Conservation (phyloP, 37 sponge, comb jelly and placozoan species). For the Dysidea cf. avara region DNA sequence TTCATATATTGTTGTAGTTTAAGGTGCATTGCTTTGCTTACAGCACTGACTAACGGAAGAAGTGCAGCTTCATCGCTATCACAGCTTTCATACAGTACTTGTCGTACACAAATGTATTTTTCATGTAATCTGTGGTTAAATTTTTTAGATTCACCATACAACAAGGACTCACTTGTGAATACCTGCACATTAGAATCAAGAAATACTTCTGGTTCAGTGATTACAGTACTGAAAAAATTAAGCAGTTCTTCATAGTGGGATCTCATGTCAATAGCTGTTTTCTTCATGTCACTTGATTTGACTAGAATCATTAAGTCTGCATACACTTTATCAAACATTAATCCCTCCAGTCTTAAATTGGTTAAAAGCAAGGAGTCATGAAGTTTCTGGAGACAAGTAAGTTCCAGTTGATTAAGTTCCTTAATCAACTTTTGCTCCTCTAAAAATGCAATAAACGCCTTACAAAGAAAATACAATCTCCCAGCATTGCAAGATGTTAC, state of each 20-base stretch:
- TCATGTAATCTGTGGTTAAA: conserved; percentile 22
- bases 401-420: conserved; percentile 2
- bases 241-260: conserved; percentile 17
- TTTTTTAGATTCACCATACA: conserved; percentile 27
- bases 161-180: conserved; percentile 23
- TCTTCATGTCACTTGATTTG: conserved; percentile 26
- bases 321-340: conserved; percentile 34
- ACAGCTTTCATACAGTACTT: too few species aligned
- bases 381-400: conserved; percentile 1
- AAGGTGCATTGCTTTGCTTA: conserved; percentile 18
- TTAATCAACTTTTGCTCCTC: conserved; percentile 7
- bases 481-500: too few species aligned
- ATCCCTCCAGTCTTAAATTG: conserved; percentile 16
- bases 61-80: too few species aligned
- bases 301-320: conserved; percentile 19
- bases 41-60: not conserved
- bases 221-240: conserved; percentile 3
- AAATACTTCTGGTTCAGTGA: too few species aligned
- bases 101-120: too few species aligned
- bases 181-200: conserved; percentile 18
- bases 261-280: conserved; percentile 29
- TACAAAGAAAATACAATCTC: too few species aligned
- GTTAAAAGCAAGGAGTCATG: not conserved
- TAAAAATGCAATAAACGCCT: not conserved
- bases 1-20: conserved; percentile 24